These are phyloP conservation scores for Amphipyra berbera DNA, from an alignment of 2,888 invertebrate species.

Conservation along the genomic window DNA sequence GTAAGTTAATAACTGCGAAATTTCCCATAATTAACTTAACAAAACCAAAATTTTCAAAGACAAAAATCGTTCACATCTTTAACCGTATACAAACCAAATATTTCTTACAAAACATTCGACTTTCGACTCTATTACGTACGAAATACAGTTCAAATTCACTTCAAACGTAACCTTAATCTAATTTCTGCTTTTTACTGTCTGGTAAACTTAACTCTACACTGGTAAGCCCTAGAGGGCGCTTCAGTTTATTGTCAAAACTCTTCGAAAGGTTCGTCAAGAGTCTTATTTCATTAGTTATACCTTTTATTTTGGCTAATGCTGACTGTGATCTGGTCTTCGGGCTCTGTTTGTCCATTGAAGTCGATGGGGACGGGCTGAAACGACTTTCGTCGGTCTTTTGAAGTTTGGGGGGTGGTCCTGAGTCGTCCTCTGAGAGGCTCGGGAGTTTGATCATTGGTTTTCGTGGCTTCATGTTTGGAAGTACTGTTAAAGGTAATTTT, in stretches of 20 bases:
- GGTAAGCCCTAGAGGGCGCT: constrained; percentile 60
- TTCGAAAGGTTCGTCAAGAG: constrained; percentile 70
- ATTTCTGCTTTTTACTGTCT: constrained; percentile 73
- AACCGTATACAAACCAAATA: constrained; percentile 6
- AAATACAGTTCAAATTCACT: constrained; percentile 17
- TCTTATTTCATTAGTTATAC: constrained; percentile 77
- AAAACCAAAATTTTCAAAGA: too few relatives aligned
- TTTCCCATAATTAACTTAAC: too few relatives aligned
- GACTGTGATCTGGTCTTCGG: constrained; percentile 62
- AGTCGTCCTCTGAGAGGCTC: constrained; percentile 73
- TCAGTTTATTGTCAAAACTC: constrained; percentile 66
- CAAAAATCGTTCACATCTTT: too few relatives aligned
- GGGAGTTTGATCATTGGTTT: constrained; percentile 81
- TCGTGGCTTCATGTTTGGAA: constrained; percentile 85
- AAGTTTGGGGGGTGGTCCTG: constrained; percentile 64
- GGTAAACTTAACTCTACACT: constrained; percentile 49
- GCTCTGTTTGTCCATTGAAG: constrained; percentile 52
- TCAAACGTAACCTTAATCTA: constrained; percentile 58
- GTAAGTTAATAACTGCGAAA: too few relatives aligned
- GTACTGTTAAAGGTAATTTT: constrained; percentile 62
- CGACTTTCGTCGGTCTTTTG: constrained; percentile 57
- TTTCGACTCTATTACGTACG: constrained; percentile 12
- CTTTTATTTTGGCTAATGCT: constrained; percentile 73
- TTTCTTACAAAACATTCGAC: neutral
- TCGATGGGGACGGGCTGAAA: constrained; percentile 52